A percentile compares a stretch with the other conserved stretches of the same genome.
Evolutionary conservation across 2,888 invertebrate species (phyloP).

Genomic region (Icerya purchasi): DNA sequence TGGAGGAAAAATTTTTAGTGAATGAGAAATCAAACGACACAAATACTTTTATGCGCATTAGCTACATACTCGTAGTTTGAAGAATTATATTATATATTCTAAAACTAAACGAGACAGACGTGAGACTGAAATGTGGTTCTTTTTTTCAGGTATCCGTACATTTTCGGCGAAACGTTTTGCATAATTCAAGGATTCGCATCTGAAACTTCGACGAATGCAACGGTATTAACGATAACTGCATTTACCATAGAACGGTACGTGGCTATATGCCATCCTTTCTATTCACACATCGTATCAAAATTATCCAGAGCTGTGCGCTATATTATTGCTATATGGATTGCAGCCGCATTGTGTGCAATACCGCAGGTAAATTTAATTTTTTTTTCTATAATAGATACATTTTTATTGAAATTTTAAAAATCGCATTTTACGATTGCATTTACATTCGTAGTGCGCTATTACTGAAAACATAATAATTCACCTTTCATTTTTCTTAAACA

Average conservation of each 20-base stretch:
- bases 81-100: no score
- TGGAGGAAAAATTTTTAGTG: no score
- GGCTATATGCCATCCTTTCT: constrained; percentile 57
- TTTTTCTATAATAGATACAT: background rate
- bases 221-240: constrained; percentile 57
- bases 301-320: constrained; percentile 61
- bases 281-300: constrained; percentile 65
- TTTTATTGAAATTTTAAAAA: no score
- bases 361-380: constrained; percentile 34
- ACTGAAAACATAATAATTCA: no score
- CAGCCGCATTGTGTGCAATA: constrained; percentile 47
- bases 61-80: no score
- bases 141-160: constrained; percentile 39
- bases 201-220: constrained; percentile 59
- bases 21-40: no score
- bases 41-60: no score
- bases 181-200: constrained; percentile 52
- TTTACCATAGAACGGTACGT: constrained; percentile 73
- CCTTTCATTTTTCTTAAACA: no score
- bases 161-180: constrained; percentile 60
- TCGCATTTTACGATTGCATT: no score
- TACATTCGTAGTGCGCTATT: no score
- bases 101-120: no score
- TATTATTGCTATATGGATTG: constrained; percentile 59
- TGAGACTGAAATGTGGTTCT: no score